Conservation (phyloP, 53 echinoderm and acorn worm species). For the Echinometra lucunter region DNA sequence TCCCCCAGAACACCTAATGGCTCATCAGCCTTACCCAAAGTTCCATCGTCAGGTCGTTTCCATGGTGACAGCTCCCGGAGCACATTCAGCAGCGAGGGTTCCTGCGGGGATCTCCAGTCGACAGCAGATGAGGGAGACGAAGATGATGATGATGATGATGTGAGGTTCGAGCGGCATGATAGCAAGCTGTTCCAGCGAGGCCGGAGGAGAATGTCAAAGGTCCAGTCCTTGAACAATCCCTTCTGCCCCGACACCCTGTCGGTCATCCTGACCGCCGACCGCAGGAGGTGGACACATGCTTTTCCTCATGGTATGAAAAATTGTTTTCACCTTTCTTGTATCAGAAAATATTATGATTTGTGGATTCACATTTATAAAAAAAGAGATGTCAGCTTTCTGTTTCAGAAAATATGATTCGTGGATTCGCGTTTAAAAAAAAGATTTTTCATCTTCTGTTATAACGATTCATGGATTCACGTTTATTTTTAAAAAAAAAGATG, state of each 20-base stretch:
- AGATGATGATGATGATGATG: slow-evolving; percentile 72
- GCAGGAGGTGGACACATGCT: slow-evolving; percentile 93
- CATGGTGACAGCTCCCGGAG: slow-evolving; percentile 53
- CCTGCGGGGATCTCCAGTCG: background rate
- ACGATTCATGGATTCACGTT: too few relatives aligned
- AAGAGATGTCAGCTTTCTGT: too few relatives aligned
- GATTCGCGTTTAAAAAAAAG: too few relatives aligned
- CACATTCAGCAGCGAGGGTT: slow-evolving; percentile 31
- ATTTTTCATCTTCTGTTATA: too few relatives aligned
- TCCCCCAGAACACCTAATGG: background rate
- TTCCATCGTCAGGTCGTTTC: slow-evolving; percentile 50
- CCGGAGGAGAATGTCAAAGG: slow-evolving; percentile 39
- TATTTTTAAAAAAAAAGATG: too few relatives aligned
- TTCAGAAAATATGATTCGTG: too few relatives aligned
- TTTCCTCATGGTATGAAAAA: slow-evolving; percentile 88
- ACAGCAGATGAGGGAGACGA: background rate
- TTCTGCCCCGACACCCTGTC: slow-evolving; percentile 79
- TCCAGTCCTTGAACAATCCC: slow-evolving; percentile 87
- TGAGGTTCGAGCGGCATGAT: slow-evolving; percentile 76
- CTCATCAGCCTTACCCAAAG: slow-evolving; percentile 50
- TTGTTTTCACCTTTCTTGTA: background rate
- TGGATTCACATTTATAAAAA: too few relatives aligned
- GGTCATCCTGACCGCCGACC: slow-evolving; percentile 84
- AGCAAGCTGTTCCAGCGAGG: slow-evolving; percentile 75
- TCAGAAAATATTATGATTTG: background rate